Base-by-base conservation (phyloP, 2,113 vertebrate species). In the Scophthalmus maximus region DNA sequence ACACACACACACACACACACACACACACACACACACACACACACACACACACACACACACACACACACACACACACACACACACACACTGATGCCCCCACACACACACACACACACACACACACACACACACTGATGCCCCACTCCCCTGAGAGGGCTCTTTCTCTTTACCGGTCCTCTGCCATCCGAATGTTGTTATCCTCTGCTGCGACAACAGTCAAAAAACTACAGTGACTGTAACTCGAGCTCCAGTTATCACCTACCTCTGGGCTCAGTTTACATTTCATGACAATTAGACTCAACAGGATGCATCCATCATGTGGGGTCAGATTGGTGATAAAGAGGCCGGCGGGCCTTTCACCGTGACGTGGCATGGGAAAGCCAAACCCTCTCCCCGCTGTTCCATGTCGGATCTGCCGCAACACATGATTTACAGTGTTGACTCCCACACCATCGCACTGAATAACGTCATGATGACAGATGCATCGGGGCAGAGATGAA, bases 311-410 rank as follows among this genome's bases (percentile, higher is more conserved):
- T 89, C 83, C 82, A 76, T 91, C 89, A 87, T 50, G 78, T 55
- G 75, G 80, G 87, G 82, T 89, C 87, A 84, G 88, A 90, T 86
- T 3, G 46, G 64, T 57, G 88, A 93, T 91, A 90, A 92, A 87
- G 81, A 76, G 61, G 68, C 83, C 38, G 15, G 23, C 20, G 22
- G 74, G 64, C 32, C 73, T 58, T 75, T 62, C 6, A 10, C 62
- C 22, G 34, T 52, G 83, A 77, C 58, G 49, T 40, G 34, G 69
- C 84, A 77, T 87, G 86, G 87, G 89, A 91, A 93, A 88, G 52
- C 58, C 57, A 71, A 78, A 50, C 34, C 67, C 68, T 50, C 50
- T 3, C 44, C 49, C 68, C 57, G n/a, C 29, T 22, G 60, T 46
- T 18, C 44, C 49, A 8, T 0, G 22, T 67, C 79, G 67, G 27